Percentiles rank a stretch among this genome's conserved stretches.
Conservation (phyloP, 2,113 vertebrate species). For the Pseudorasbora parva region DNA sequence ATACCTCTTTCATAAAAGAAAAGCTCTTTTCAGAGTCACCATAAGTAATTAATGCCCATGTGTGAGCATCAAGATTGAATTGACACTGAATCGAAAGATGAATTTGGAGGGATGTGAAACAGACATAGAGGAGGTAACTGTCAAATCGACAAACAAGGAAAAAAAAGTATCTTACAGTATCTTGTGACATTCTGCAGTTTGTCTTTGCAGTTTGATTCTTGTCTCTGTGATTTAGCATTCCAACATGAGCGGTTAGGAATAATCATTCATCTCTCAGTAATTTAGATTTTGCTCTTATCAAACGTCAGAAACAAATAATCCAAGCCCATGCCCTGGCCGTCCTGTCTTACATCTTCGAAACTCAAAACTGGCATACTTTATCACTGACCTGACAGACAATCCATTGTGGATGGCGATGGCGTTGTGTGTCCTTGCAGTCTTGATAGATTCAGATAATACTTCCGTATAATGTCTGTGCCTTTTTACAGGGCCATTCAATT, state of each 20-base stretch:
- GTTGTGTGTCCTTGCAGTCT: slow-evolving; percentile 5
- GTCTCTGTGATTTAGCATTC: slow-evolving; percentile 7
- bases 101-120: not conserved
- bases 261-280: slow-evolving; percentile 16
- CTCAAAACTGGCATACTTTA: not conserved
- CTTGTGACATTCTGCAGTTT: not conserved
- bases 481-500: slow-evolving; percentile 6
- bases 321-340: not conserved
- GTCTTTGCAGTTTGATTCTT: no score
- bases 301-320: slow-evolving; percentile 25
- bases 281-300: slow-evolving; percentile 15
- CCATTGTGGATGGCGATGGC: not conserved
- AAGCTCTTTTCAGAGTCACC: not conserved
- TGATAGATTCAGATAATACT: slow-evolving; percentile 14
- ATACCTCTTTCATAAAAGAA: not conserved
- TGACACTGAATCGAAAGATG: slow-evolving; percentile 21
- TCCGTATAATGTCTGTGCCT: not conserved
- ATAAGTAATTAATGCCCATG: not conserved
- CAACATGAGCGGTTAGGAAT: not conserved
- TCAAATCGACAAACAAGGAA: slow-evolving; percentile 6
- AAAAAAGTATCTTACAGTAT: not conserved
- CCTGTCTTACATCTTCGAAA: slow-evolving; percentile 10
- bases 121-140: not conserved
- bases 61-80: not conserved
- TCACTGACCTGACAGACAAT: not conserved